Evolutionary conservation across 2,797 vertebrate genomes (phyloP), one percentile per base, ranked within the genome.

Genomic region (Myotis daubentonii): DNA sequence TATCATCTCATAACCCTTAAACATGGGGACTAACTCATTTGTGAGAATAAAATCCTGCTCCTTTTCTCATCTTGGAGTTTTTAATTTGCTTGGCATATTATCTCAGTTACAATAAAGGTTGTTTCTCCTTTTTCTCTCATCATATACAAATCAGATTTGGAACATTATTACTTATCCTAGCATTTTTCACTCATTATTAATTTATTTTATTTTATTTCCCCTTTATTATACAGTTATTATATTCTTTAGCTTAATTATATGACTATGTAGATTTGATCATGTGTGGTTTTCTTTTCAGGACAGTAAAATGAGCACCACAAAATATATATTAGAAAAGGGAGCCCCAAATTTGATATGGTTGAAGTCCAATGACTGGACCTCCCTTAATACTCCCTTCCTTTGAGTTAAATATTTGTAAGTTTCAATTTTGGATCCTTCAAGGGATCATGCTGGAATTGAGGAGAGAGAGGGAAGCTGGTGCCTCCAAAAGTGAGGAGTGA

Each of bases 321-420:
- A 90, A 68, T 87, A 66, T 92, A 82, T 93, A 10, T 89, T 74
- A 68, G 55, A 51, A 90, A 91, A 82, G 6, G 15, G 33, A 93
- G 22, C 28, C 72, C 13, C 11, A 3, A 25, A 4, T 44, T 75
- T 79, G 16, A 53, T 51, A 22, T 49, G 25, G 38, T 49, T 74
- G 53, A 87, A 10, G 19, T 57, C 2, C 16, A 79, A 33, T 60
- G 25, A 28, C 44, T 75, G 30, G 38, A 4, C 23, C 70, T 38
- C 5, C 7, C 28, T 91, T 28, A 7, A 12, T 74, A 13, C 9
- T 55, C n/a, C n/a, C 6, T 19, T 82, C 78, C 28, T 74, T 36
- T 30, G 33, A 74, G 2, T 8, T 70, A 91, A 83, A 51, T 91
- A 80, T 93, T 87, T 62, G 3, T 55, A 30, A 71, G 76, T 80